Conservation (phyloP, 2,113 vertebrate genomes). For the Callipepla californica region DNA sequence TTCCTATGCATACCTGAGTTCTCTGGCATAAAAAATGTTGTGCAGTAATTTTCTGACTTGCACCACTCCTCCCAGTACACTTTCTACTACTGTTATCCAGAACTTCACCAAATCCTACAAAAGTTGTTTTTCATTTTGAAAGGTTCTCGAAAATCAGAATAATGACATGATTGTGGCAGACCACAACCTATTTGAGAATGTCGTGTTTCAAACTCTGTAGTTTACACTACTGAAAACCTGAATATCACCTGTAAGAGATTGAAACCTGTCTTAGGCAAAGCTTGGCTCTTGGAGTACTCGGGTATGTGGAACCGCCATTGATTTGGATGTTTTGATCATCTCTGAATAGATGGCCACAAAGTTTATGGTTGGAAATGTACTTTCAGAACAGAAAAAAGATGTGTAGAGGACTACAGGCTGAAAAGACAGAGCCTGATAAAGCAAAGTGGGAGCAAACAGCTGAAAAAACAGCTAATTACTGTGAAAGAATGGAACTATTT, state of each 20-base stretch:
- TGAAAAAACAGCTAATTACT: constrained; percentile 18
- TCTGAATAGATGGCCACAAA: background rate
- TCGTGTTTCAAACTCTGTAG: background rate
- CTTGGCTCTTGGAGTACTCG: background rate
- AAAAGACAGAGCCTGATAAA: background rate
- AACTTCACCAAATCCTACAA: background rate
- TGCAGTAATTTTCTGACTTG: background rate
- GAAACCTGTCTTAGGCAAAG: background rate
- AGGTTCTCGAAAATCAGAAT: background rate
- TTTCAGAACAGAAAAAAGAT: background rate
- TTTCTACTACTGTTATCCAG: background rate
- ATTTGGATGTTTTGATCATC: background rate
- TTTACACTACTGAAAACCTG: background rate
- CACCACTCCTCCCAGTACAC: background rate
- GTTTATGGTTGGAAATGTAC: background rate
- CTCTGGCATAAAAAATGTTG: background rate
- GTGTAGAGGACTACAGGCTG: background rate
- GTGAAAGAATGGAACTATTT: background rate
- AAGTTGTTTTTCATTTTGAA: background rate
- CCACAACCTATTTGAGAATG: background rate
- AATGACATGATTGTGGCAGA: background rate
- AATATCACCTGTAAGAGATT: background rate
- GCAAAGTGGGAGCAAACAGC: background rate
- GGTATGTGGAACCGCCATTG: background rate
- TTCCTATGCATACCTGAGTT: background rate